Evolutionary conservation across 2,888 invertebrate genomes (phyloP), one percentile per base, ranked within the genome.

Genomic region (Elysia crispata): DNA sequence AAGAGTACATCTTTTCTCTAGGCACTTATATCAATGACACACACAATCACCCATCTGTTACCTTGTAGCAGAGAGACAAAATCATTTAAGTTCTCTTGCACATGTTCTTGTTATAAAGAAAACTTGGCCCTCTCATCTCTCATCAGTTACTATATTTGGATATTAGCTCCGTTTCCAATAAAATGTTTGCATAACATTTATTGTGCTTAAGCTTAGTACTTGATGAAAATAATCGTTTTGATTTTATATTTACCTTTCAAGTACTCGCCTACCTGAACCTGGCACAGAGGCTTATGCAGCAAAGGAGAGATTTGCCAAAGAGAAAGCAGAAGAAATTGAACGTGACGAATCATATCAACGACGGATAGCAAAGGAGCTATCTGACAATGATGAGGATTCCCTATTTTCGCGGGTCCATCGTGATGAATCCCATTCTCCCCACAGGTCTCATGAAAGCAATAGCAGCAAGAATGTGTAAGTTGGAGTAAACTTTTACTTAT

Each of bases 321-420:
- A 95, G n/a, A 64, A 75, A 84, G 98, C 98, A 0, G 95, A 95
- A 66, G 98, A 98, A 93, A 99, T 99, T 83, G 98, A 98, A 91
- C 95, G 94, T 89, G 96, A 96, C 89, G 95, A 96, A 0, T 93
- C 94, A 78, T 96, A 97, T 90, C 96, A 95, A 90, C 95, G 95
- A 57, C 94, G 97, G 84, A 94, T 95, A 73, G 97, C 96, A 86
- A 92, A 98, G 54, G 98, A 98, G 93, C 98, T 98, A 92, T 92
- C 91, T 50, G 93, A 92, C 82, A 84, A 96, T 0, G 97, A 97
- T 90, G 91, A 91, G 82, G 98, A 98, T 92, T 95, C 96, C 83
- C 90, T 90, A 79, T 97, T 95, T 93, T 97, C 97, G 74, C 96
- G 98, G 18, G 98, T 98, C 25, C 64, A 77, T 13, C 54, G 77